These are phyloP conservation scores for Darevskia mixta DNA, from an alignment of 2,797 vertebrate species.

Conservation along the genomic window DNA sequence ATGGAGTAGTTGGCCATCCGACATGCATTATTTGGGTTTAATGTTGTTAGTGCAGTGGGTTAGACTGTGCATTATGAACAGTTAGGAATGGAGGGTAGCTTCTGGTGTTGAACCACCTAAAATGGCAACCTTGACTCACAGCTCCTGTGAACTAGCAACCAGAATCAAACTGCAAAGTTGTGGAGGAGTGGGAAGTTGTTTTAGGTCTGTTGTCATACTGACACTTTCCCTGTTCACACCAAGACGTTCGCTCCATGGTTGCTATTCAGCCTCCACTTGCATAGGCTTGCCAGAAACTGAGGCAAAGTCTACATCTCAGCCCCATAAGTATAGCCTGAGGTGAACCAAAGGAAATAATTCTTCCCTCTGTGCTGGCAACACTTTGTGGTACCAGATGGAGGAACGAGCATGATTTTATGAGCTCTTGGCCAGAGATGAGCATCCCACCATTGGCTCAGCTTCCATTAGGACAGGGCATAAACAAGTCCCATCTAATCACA, in stretches of 20 bases:
- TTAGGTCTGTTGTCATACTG: background rate
- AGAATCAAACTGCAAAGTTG: background rate
- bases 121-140: background rate
- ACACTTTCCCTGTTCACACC: background rate
- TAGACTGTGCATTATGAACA: background rate
- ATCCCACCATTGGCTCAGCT: background rate
- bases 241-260: too few species aligned
- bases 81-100: background rate
- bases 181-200: background rate
- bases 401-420: background rate
- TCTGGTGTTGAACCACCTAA: background rate
- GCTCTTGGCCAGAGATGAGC: background rate
- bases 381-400: too few species aligned
- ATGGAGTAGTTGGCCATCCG: background rate
- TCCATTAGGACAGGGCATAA: background rate
- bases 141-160: background rate
- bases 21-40: background rate
- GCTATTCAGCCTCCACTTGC: background rate
- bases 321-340: background rate
- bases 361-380: background rate
- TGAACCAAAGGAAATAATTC: background rate
- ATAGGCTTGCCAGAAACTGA: background rate
- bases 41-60: background rate
- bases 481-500: background rate
- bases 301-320: background rate